Evolutionary conservation across 2,888 invertebrate genomes (phyloP).

Genomic region (Pyrocoelia pectoralis): DNA sequence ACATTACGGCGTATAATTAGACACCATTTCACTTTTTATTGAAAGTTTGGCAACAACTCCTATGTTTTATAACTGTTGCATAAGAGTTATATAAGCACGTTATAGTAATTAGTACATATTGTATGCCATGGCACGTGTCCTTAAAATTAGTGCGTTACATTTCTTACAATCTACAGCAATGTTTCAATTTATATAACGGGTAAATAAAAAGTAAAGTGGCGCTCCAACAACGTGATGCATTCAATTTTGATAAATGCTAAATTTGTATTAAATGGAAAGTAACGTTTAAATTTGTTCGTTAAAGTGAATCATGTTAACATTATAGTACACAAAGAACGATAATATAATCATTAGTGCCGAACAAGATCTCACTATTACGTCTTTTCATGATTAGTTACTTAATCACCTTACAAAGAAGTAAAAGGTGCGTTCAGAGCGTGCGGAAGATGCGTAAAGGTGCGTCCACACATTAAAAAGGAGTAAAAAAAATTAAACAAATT

Average conservation of each 20-base stretch:
- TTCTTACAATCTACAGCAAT: too few species aligned
- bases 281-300: constrained; percentile 1
- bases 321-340: neutral
- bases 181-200: too few species aligned
- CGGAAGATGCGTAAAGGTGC: neutral
- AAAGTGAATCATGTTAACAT: too few species aligned
- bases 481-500: neutral
- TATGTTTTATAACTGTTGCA: too few species aligned
- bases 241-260: constrained; percentile 5
- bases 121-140: too few species aligned
- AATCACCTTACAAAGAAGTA: neutral
- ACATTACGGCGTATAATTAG: neutral
- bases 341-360: too few species aligned
- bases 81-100: too few species aligned
- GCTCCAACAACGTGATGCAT: neutral
- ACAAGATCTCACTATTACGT: constrained; percentile 6
- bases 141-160: too few species aligned
- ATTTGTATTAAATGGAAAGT: neutral
- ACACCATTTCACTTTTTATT: neutral
- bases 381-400: neutral
- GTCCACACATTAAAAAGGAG: too few species aligned
- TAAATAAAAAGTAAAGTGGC: neutral
- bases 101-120: too few species aligned
- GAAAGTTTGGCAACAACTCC: too few species aligned
- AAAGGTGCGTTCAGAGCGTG: neutral